Evolutionary conservation across 2,888 invertebrate genomes (phyloP).

Genomic region (Pyrrhia umbra): DNA sequence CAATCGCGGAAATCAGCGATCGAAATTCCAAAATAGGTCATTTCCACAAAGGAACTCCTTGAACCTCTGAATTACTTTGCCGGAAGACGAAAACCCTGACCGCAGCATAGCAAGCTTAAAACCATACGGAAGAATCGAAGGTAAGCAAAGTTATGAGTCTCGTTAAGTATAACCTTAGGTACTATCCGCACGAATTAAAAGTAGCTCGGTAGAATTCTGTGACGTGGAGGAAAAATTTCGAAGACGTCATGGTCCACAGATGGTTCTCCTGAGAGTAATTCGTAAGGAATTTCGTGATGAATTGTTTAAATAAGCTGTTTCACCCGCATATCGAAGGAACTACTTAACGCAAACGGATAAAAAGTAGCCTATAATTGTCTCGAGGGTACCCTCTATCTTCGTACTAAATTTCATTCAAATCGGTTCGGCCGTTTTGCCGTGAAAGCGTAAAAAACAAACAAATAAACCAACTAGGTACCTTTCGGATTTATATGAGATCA

Average conservation of each 20-base stretch:
- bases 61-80: slow-evolving; percentile 45
- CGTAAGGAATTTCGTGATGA: neutral
- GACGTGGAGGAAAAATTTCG: slow-evolving; percentile 16
- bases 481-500: too few relatives aligned
- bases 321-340: too few relatives aligned
- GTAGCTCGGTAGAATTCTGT: slow-evolving; percentile 21
- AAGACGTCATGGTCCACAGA: neutral
- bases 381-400: too few relatives aligned
- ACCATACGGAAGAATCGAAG: slow-evolving; percentile 58
- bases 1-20: slow-evolving; percentile 27
- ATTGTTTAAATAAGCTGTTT: too few relatives aligned
- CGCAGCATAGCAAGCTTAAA: slow-evolving; percentile 44
- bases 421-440: too few relatives aligned
- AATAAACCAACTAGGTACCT: too few relatives aligned
- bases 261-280: neutral
- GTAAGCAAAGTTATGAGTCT: slow-evolving; percentile 50
- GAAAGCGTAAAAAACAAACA: too few relatives aligned
- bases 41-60: slow-evolving; percentile 32
- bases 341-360: too few relatives aligned
- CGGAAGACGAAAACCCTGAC: slow-evolving; percentile 45
- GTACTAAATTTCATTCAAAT: too few relatives aligned
- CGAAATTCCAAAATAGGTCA: slow-evolving; percentile 51
- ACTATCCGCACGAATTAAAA: slow-evolving; percentile 33
- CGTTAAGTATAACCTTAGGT: slow-evolving; percentile 53
- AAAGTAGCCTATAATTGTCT: too few relatives aligned